Percentiles rank a stretch among this genome's conserved stretches.
Conservation (phyloP, 2,888 invertebrate genomes). For the Hipparchia sbordonii region DNA sequence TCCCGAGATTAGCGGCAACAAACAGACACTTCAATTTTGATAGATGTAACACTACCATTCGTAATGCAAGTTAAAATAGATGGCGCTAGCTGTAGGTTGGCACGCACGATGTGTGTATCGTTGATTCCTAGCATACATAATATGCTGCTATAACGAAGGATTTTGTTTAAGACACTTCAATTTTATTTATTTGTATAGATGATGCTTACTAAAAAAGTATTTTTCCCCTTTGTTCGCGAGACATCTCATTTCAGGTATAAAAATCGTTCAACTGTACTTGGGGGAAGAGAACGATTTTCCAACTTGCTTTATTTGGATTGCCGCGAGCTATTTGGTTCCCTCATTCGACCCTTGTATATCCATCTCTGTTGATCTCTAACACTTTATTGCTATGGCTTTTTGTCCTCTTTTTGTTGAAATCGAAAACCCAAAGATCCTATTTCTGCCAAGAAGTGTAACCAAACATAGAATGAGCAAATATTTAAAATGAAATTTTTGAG, state of each 20-base stretch:
- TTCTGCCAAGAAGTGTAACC: neutral
- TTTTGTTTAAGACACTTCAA: too few species aligned
- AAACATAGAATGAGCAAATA: neutral
- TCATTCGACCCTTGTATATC: slow-evolving; percentile 9
- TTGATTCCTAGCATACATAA: too few species aligned
- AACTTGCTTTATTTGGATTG: slow-evolving; percentile 9
- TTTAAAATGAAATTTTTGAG: too few species aligned
- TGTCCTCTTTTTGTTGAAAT: neutral
- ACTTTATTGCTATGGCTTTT: slow-evolving; percentile 10
- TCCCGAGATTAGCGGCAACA: too few species aligned
- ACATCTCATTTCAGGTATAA: slow-evolving; percentile 3
- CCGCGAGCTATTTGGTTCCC: slow-evolving; percentile 15
- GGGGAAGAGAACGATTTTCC: slow-evolving; percentile 10
- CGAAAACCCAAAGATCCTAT: neutral
- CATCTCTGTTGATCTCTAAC: slow-evolving; percentile 1
- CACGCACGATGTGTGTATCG: too few species aligned
- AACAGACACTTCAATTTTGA: too few species aligned
- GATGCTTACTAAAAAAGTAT: neutral
- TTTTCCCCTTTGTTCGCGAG: neutral
- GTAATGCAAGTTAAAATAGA: too few species aligned
- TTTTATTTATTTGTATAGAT: neutral
- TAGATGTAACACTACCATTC: too few species aligned
- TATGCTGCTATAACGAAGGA: too few species aligned
- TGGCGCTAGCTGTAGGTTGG: too few species aligned
- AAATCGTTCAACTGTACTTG: slow-evolving; percentile 9